Evolutionary conservation across 2,797 vertebrate genomes (phyloP).

Genomic region (Eospalax fontanierii): DNA sequence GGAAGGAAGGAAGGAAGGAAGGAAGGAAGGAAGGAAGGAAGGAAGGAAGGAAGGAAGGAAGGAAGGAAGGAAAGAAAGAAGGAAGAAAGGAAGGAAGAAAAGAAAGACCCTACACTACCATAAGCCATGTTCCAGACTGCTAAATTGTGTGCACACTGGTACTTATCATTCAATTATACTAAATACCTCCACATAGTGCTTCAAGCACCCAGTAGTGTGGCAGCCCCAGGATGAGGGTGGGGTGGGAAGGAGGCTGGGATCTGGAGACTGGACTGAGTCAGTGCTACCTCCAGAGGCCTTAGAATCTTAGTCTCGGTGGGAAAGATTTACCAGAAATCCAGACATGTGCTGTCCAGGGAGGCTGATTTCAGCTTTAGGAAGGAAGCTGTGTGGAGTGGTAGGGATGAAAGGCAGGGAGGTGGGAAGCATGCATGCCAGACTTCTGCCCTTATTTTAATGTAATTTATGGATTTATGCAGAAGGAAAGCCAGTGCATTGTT

Average conservation of each 20-base stretch:
- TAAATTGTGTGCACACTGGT: not conserved
- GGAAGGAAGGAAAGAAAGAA: too few species aligned
- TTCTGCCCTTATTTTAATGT: not conserved
- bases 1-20: too few species aligned
- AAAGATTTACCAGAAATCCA: not conserved
- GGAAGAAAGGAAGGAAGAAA: not conserved
- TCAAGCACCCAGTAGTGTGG: not conserved
- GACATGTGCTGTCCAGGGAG: not conserved
- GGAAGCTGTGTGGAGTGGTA: rapidly evolving
- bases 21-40: not conserved
- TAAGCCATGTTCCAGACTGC: not conserved
- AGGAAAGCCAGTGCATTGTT: not conserved
- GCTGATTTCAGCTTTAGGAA: not conserved
- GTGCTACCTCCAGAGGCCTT: not conserved
- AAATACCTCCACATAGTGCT: not conserved
- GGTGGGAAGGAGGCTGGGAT: too few species aligned
- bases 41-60: not conserved
- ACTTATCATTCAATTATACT: not conserved
- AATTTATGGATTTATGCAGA: not conserved
- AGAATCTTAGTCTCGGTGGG: not conserved
- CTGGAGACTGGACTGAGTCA: too few species aligned
- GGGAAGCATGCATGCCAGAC: not conserved
- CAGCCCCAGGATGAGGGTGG: rapidly evolving
- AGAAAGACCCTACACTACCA: not conserved
- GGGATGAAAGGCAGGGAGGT: not conserved